Conservation (phyloP, 2,888 invertebrate species). For the Agriopis leucophaearia region DNA sequence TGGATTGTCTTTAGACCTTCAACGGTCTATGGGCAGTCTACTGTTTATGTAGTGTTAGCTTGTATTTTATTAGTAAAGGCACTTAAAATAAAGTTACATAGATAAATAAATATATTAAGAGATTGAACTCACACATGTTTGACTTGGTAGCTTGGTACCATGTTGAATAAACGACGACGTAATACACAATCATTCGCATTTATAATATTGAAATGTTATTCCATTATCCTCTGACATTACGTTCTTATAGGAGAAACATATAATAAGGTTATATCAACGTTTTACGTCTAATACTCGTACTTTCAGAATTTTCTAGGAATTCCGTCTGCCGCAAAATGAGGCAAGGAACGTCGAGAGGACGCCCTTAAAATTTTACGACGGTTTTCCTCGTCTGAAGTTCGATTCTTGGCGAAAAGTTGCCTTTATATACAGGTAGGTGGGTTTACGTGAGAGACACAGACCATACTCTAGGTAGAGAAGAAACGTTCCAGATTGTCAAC, state of each 20-base stretch:
- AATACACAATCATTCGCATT: not conserved
- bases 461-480: not conserved
- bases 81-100: too few species aligned
- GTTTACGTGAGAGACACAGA: constrained; percentile 3
- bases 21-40: too few species aligned
- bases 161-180: too few species aligned
- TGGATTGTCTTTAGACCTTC: too few species aligned
- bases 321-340: constrained; percentile 49
- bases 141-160: too few species aligned
- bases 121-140: too few species aligned
- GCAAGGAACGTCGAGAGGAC: constrained; percentile 45
- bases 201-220: not conserved
- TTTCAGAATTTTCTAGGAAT: constrained; percentile 38
- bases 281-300: constrained; percentile 19
- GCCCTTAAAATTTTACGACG: constrained; percentile 63
- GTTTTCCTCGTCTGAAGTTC: constrained; percentile 37
- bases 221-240: not conserved
- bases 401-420: constrained; percentile 27
- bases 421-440: constrained; percentile 1
- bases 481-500: not conserved
- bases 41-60: too few species aligned
- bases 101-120: too few species aligned
- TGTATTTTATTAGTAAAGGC: too few species aligned
- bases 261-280: constrained; percentile 12
- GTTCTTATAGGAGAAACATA: constrained; percentile 7